A percentile compares a stretch with the other conserved stretches of the same genome.
phyloP scores from a whole-genome alignment of 1,140 invertebrate genomes.

The Leptinotarsa lineolata region DNA sequence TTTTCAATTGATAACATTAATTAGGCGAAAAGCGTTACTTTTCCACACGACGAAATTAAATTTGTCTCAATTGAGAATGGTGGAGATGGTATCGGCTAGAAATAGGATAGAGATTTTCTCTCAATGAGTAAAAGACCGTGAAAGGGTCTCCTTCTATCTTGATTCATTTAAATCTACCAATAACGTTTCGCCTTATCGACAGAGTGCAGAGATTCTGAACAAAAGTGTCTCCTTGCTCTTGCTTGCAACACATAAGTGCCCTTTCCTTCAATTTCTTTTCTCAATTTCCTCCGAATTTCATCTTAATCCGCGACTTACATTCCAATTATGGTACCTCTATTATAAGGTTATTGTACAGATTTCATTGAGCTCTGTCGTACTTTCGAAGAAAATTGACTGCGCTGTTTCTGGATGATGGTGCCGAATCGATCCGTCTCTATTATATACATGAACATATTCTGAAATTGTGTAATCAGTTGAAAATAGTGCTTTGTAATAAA shows the following conservation, averaged over 20 bases:
- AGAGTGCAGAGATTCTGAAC: slow-evolving; percentile 44
- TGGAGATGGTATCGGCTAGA: neutral
- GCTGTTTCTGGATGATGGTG: no score
- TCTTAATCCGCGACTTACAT: neutral
- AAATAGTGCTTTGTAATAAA: no score
- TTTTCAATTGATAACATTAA: neutral
- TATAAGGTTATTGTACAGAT: neutral
- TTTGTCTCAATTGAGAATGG: neutral
- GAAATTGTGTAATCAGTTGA: no score
- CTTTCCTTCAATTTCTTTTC: neutral
- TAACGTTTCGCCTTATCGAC: slow-evolving; percentile 41
- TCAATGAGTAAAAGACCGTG: neutral
- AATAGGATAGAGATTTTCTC: neutral
- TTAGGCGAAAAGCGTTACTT: slow-evolving; percentile 1
- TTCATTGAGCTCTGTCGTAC: neutral
- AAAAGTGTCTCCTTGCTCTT: slow-evolving; percentile 35
- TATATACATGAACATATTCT: no score
- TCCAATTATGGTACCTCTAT: neutral
- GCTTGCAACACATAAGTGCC: neutral
- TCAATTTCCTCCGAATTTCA: neutral
- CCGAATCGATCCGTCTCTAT: no score
- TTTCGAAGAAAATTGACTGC: no score
- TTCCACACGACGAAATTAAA: neutral
- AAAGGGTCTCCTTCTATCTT: slow-evolving; percentile 30
- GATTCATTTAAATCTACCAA: slow-evolving; percentile 47